phyloP scores from a whole-genome alignment of 2,797 vertebrate genomes.

The Danio kyathit region DNA sequence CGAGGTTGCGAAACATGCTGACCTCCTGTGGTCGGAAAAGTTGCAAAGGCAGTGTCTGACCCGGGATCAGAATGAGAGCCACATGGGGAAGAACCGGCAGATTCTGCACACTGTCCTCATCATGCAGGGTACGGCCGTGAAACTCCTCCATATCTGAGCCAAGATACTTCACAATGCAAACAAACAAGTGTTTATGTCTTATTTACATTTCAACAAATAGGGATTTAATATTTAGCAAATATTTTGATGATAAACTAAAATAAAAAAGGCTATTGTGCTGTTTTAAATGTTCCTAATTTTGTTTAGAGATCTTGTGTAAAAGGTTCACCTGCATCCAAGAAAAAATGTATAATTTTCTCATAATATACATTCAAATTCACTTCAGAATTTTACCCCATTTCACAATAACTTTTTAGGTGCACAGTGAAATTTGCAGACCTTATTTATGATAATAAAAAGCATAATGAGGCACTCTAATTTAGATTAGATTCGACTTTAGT shows the following conservation, averaged over 20 bases:
- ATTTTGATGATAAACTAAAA: background rate
- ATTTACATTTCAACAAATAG: background rate
- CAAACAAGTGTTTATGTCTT: background rate
- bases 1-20: slow-evolving; percentile 95
- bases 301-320: no score
- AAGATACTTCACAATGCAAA: slow-evolving; percentile 83
- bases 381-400: no score
- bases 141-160: slow-evolving; percentile 99
- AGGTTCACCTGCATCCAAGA: no score
- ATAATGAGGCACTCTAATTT: no score
- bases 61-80: slow-evolving; percentile 92
- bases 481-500: no score
- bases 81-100: slow-evolving; percentile 93
- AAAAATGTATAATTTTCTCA: no score
- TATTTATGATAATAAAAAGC: no score
- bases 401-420: no score
- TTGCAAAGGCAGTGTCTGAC: slow-evolving; percentile 95
- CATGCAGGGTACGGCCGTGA: slow-evolving; percentile 93
- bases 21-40: slow-evolving; percentile 96
- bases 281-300: no score
- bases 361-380: no score
- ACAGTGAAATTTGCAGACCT: no score
- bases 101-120: slow-evolving; percentile 94
- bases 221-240: background rate
- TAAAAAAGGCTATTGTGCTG: no score